phyloP scores from a whole-genome alignment of 2,797 vertebrate genomes.

The Spinus pinus region DNA sequence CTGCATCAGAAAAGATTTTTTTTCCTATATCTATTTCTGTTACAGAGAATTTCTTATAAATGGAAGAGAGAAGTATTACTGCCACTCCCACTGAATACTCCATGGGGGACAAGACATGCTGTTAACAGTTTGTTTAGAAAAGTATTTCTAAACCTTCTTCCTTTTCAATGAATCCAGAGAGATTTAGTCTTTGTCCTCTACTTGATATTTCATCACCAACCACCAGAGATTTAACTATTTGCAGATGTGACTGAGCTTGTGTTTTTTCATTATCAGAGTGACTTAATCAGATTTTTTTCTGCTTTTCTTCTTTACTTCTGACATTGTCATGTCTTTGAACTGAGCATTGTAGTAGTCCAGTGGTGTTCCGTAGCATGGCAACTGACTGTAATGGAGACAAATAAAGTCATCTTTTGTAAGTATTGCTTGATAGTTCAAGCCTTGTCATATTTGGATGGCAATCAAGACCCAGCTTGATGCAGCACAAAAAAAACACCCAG shows the following conservation, averaged over 20 bases:
- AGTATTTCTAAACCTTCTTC: not conserved
- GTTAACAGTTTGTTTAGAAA: not conserved
- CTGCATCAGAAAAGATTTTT: not conserved
- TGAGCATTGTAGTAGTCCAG: not conserved
- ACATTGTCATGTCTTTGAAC: not conserved
- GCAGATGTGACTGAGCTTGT: not conserved
- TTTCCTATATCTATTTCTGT: not conserved
- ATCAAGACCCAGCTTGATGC: not conserved
- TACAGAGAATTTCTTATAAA: not conserved
- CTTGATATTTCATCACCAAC: not conserved
- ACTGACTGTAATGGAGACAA: not conserved
- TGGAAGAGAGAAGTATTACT: not conserved
- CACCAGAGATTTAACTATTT: not conserved
- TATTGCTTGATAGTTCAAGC: not conserved
- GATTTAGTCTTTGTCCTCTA: not conserved
- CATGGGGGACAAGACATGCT: not conserved
- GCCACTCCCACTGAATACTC: not conserved
- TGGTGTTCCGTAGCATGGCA: not conserved
- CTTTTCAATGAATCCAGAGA: not conserved
- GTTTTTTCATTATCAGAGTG: not conserved
- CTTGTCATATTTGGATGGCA: not conserved
- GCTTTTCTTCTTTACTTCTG: not conserved
- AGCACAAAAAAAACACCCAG: not conserved
- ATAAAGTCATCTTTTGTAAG: not conserved
- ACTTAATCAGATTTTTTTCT: not conserved